phyloP scores from a whole-genome alignment of 1,140 invertebrate genomes.

The Papilio xuthus region DNA sequence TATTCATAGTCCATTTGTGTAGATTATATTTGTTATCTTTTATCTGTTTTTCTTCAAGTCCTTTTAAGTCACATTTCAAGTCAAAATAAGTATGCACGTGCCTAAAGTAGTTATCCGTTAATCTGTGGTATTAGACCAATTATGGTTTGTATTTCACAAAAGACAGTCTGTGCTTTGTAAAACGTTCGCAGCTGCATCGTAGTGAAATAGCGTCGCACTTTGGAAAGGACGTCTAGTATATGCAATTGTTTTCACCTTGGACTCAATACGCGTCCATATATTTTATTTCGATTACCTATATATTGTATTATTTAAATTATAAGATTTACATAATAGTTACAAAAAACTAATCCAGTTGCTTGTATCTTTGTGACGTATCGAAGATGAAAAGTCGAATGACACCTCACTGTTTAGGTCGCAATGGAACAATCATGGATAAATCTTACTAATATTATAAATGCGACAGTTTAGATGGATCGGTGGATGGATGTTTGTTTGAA shows the following conservation, averaged over 20 bases:
- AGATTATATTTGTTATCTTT: too few species aligned
- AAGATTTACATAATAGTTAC: too few species aligned
- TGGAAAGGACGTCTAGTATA: conserved; percentile 14
- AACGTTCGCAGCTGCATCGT: neutral
- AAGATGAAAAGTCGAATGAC: too few species aligned
- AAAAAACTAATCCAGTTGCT: too few species aligned
- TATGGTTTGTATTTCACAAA: conserved; percentile 10
- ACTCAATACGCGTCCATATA: neutral
- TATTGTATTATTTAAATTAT: neutral
- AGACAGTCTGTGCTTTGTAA: conserved; percentile 19
- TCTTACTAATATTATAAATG: too few species aligned
- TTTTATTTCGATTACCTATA: neutral
- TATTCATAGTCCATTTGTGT: too few species aligned
- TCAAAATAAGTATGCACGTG: neutral
- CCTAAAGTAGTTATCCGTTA: conserved; percentile 28
- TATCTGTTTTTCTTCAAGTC: neutral
- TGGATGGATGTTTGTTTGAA: too few species aligned
- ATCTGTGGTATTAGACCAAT: conserved; percentile 26
- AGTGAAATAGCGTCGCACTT: conserved; percentile 21
- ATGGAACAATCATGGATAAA: too few species aligned
- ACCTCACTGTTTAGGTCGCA: too few species aligned
- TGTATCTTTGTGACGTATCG: too few species aligned
- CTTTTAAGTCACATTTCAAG: neutral
- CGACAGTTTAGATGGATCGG: too few species aligned
- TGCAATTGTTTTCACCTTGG: conserved; percentile 21